Conservation (phyloP, 2,113 vertebrate genomes). For the Loxodonta africana region DNA sequence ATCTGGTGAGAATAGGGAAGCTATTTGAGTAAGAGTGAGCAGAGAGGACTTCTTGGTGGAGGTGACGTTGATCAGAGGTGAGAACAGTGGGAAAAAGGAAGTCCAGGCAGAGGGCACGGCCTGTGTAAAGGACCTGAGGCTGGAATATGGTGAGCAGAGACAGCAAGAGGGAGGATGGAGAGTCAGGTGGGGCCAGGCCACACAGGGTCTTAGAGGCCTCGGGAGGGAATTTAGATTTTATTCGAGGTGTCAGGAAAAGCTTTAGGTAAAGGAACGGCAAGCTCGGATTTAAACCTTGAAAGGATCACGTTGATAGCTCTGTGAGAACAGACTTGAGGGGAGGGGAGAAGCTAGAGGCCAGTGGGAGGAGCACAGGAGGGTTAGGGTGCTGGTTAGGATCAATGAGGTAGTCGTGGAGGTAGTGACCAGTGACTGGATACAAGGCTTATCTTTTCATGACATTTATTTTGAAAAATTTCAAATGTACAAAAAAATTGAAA, state of each 20-base stretch:
- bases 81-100: not conserved
- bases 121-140: not conserved
- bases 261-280: not conserved
- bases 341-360: too few species aligned
- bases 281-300: not conserved
- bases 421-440: not conserved
- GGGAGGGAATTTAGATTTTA: not conserved
- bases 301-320: not conserved
- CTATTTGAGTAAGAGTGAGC: not conserved
- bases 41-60: not conserved
- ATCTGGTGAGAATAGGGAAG: not conserved
- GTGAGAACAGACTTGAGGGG: not conserved
- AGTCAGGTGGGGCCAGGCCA: not conserved
- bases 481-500: not conserved
- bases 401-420: accelerated
- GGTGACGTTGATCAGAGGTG: not conserved
- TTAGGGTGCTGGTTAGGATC: not conserved
- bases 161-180: not conserved
- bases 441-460: not conserved
- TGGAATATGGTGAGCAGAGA: not conserved
- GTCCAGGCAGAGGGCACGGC: not conserved
- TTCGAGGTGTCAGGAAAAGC: not conserved
- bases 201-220: not conserved
- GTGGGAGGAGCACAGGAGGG: accelerated
- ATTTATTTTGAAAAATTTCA: not conserved